phyloP scores from a whole-genome alignment of 2,888 invertebrate genomes.

The Phoronis australis region DNA sequence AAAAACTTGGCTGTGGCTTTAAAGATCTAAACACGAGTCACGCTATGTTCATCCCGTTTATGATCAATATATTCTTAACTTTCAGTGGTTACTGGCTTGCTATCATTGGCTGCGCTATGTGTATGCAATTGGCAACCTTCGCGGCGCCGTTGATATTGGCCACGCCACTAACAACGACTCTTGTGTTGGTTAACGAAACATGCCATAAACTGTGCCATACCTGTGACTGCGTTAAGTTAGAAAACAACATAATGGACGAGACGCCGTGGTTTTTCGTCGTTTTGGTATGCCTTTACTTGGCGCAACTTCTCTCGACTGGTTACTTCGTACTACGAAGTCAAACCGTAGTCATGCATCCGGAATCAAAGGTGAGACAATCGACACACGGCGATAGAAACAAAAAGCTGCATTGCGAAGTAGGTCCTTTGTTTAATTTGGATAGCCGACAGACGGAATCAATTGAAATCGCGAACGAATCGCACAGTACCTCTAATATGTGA shows the following conservation, averaged over 20 bases:
- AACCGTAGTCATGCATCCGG: constrained; percentile 26
- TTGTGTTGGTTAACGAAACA: constrained; percentile 11
- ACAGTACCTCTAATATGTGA: no score
- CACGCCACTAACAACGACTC: constrained; percentile 22
- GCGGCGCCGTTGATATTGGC: constrained; percentile 27
- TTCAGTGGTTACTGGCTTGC: constrained; percentile 19
- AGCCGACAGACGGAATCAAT: neutral
- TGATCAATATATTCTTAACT: constrained; percentile 15
- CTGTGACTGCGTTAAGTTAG: neutral
- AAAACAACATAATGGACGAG: neutral
- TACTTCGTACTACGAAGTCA: constrained; percentile 22
- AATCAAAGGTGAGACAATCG: constrained; percentile 23
- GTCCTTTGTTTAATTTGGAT: no score
- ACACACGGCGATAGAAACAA: neutral
- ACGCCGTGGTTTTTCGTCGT: constrained; percentile 8
- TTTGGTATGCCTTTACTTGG: constrained; percentile 16
- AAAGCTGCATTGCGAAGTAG: no score
- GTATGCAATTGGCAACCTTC: constrained; percentile 33
- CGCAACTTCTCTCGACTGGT: constrained; percentile 23
- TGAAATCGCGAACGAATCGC: no score
- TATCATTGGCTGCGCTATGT: constrained; percentile 28
- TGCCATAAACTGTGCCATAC: constrained; percentile 5
- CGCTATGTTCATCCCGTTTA: constrained; percentile 9
- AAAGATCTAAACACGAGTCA: neutral
- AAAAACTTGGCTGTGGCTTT: no score